Evolutionary conservation across 2,113 vertebrate genomes (phyloP), one percentile per base, ranked within the genome.

Genomic region (Miniopterus natalensis): DNA sequence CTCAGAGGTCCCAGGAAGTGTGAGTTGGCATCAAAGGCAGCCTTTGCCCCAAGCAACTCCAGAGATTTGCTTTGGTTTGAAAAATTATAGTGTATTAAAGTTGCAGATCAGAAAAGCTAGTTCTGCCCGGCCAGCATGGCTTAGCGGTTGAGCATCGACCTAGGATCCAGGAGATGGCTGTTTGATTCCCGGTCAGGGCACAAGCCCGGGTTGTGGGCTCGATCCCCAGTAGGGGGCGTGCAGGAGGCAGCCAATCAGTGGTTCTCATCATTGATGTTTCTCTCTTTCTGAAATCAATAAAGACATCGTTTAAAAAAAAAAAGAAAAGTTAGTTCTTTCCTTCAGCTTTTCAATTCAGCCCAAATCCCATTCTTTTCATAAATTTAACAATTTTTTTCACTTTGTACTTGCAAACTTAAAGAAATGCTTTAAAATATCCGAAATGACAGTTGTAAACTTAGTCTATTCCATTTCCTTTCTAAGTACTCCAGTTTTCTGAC

Each of bases 401-500:
- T 78, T n/a, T 63, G n/a, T 91, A 79, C 40, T 84, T 95, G 10
- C 47, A 80, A 84, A 61, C 27, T 92, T 59, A 89, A 78, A 89
- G 59, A 84, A 83, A 84, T 63, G 80, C 53, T 71, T 93, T 80
- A 85, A 55, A 68, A 25, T 84, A 47, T 31, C 75, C 49, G 49
- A 25, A 74, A 31, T 78, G 77, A 42, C 47, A 65, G 18, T 73
- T 42, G 40, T 23, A 71, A 85, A 42, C 65, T 29, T 55, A 21
- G 20, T 63, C 25, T 61, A 45, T 74, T 51, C 61, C 51, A 53
- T 40, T 88, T 84, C 42, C 10, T 88, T 74, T 75, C 13, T 40
- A 84, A 66, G 13, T 59, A 25, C 8, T 87, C 27, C 40, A 20
- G 6, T 83, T 87, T 90, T 29, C 31, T 31, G 23, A n/a, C 68